These are phyloP conservation scores for Xylota segnis DNA, from an alignment of 2,888 invertebrate species.

Conservation along the genomic window DNA sequence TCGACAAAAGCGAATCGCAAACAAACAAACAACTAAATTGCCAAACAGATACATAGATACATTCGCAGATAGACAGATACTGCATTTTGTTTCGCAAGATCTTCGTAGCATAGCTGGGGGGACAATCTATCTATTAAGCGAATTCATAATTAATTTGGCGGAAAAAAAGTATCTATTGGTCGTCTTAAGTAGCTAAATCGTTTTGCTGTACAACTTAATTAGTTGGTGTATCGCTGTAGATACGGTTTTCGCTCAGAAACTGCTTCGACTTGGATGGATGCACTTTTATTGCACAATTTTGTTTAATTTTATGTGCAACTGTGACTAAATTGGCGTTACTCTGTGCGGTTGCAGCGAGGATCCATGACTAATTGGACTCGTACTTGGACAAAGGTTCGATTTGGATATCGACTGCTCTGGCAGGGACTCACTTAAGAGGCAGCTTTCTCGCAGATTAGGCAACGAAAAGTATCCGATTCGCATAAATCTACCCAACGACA, in stretches of 20 bases:
- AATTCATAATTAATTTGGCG: conserved; percentile 76
- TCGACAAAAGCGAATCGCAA: conserved; percentile 59
- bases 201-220: conserved; percentile 75
- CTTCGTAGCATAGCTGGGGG: conserved; percentile 38
- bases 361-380: background rate
- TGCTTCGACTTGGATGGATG: conserved; percentile 32
- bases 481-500: conserved; percentile 62
- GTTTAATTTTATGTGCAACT: background rate
- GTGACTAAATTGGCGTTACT: conserved; percentile 4
- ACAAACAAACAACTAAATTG: conserved; percentile 67
- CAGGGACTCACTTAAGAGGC: too few species aligned
- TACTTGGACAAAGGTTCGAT: background rate
- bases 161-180: conserved; percentile 67
- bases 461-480: conserved; percentile 25
- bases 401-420: background rate
- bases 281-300: background rate
- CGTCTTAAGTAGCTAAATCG: conserved; percentile 66
- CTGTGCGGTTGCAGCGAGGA: background rate
- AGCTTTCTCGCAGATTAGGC: conserved; percentile 1
- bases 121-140: conserved; percentile 55
- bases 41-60: conserved; percentile 21
- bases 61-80: conserved; percentile 17
- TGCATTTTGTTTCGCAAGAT: conserved; percentile 38
- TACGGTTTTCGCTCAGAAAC: conserved; percentile 48
- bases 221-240: conserved; percentile 58